phyloP scores from a whole-genome alignment of 2,797 vertebrate species.

The Coilia nasus region DNA sequence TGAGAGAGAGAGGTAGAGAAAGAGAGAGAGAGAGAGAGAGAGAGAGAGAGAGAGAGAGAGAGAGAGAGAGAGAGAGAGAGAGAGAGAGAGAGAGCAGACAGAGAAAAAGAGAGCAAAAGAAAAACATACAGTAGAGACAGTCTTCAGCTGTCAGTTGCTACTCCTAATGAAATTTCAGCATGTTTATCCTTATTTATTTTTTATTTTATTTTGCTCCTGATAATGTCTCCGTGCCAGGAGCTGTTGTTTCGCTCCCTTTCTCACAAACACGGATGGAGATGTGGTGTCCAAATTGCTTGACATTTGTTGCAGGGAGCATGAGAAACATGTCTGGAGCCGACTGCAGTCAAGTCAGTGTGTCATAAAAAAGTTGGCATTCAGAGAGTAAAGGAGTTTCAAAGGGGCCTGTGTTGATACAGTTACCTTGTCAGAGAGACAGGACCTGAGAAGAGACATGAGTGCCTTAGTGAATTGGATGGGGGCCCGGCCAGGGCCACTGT shows the following conservation, averaged over 20 bases:
- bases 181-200: background rate
- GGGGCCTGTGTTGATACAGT: background rate
- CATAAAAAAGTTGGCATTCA: background rate
- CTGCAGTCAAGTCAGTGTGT: background rate
- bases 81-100: no score
- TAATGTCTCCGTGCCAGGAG: background rate
- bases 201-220: background rate
- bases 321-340: background rate
- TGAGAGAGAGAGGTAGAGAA: background rate
- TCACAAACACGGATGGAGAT: background rate
- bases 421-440: background rate
- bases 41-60: background rate
- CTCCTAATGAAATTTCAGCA: background rate
- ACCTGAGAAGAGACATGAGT: background rate
- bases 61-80: background rate
- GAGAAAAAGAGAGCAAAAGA: no score
- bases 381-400: background rate
- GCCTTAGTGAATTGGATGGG: background rate
- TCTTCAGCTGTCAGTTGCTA: background rate
- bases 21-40: no score
- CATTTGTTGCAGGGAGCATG: background rate
- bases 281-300: background rate
- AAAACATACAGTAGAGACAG: background rate
- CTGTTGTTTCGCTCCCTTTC: background rate
- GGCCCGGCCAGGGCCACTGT: background rate